phyloP scores from a whole-genome alignment of 2,113 vertebrate genomes.

The Trochalopteron elliotii region DNA sequence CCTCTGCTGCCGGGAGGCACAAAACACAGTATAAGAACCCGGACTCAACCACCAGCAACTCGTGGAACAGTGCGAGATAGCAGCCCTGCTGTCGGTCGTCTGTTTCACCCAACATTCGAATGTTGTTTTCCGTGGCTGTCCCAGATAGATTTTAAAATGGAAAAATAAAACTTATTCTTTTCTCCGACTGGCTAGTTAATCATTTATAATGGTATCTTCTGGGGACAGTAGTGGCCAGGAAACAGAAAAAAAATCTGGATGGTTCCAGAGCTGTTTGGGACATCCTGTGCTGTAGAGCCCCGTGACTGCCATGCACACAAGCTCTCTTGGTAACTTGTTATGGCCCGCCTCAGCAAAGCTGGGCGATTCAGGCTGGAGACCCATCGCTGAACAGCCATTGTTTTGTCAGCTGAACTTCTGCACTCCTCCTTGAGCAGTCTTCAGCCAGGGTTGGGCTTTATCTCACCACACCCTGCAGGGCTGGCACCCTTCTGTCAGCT shows the following conservation, averaged over 20 bases:
- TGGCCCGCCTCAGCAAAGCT: not conserved
- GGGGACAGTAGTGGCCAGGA: fast-evolving
- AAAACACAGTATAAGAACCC: too few species aligned
- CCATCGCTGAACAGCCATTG: not conserved
- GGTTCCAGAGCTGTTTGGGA: not conserved
- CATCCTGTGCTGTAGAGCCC: not conserved
- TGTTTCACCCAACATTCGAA: too few species aligned
- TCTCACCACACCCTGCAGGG: fast-evolving
- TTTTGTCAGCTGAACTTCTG: not conserved
- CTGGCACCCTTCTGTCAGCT: not conserved
- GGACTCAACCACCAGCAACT: too few species aligned
- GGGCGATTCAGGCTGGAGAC: not conserved
- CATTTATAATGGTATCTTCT: too few species aligned
- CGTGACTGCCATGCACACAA: not conserved
- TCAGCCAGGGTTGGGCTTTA: not conserved
- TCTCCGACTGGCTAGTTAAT: too few species aligned
- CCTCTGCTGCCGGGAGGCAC: too few species aligned
- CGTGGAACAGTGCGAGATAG: too few species aligned
- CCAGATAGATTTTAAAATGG: too few species aligned
- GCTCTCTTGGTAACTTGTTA: not conserved
- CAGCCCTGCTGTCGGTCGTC: too few species aligned
- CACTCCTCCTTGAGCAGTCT: not conserved
- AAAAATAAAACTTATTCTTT: too few species aligned
- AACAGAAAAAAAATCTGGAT: too few species aligned
- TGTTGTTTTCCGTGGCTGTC: too few species aligned